phyloP scores from a whole-genome alignment of 2,797 vertebrate genomes.

The Fistularia commersonii region DNA sequence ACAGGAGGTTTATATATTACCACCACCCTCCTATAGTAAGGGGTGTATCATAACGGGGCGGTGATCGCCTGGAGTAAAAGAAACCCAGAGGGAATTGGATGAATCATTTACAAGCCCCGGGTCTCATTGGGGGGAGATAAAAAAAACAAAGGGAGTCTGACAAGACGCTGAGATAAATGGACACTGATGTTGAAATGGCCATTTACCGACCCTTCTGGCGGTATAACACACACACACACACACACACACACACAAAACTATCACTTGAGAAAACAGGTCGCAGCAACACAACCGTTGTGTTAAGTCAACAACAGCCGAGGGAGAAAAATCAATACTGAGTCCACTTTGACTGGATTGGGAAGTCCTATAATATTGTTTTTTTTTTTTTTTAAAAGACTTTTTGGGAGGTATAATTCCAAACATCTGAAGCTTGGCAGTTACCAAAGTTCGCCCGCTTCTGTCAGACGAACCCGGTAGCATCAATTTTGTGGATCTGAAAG shows the following conservation, averaged over 20 bases:
- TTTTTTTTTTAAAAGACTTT: too few relatives aligned
- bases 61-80: conserved; percentile 27
- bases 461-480: too few relatives aligned
- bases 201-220: conserved; percentile 14
- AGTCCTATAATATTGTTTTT: too few relatives aligned
- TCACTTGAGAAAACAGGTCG: neutral
- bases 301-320: too few relatives aligned
- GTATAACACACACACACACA: too few relatives aligned
- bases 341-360: too few relatives aligned
- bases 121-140: conserved; percentile 31
- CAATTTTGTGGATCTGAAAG: too few relatives aligned
- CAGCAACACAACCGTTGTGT: neutral
- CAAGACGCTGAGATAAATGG: conserved; percentile 18
- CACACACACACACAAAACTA: neutral
- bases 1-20: too few relatives aligned
- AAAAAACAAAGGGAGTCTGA: conserved; percentile 23
- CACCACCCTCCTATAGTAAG: conserved; percentile 16
- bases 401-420: too few relatives aligned
- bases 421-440: too few relatives aligned
- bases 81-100: conserved; percentile 27
- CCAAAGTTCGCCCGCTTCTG: too few relatives aligned
- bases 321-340: too few relatives aligned
- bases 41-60: conserved; percentile 22
- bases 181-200: conserved; percentile 13
- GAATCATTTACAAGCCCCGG: conserved; percentile 31